A percentile compares a stretch with the other conserved stretches of the same genome.
These are phyloP conservation scores for Gymnoscelis rufifasciata DNA, from an alignment of 2,888 invertebrate genomes.

Conservation along the genomic window DNA sequence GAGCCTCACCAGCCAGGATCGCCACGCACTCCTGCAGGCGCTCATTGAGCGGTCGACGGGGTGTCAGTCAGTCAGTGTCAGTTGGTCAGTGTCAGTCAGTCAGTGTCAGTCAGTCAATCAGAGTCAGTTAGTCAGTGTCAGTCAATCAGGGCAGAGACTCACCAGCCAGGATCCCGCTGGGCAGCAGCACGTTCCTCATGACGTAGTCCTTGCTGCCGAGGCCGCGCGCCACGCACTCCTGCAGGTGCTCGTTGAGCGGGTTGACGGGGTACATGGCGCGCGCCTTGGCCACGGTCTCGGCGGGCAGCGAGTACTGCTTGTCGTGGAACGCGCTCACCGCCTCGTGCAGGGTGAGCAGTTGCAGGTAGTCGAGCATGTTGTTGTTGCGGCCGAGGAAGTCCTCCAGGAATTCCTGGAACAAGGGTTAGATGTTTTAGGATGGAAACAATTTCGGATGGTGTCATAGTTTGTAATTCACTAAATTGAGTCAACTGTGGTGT, in stretches of 20 bases:
- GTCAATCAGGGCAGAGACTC: neutral
- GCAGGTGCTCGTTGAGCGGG: constrained; percentile 57
- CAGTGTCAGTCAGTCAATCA: too few species aligned
- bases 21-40: too few species aligned
- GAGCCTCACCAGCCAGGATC: too few species aligned
- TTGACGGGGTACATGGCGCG: constrained; percentile 48
- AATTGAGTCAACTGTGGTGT: too few species aligned
- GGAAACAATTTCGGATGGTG: too few species aligned
- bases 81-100: too few species aligned
- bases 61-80: too few species aligned
- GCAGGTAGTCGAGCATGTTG: constrained; percentile 66
- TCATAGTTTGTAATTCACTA: too few species aligned
- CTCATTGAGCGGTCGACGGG: too few species aligned
- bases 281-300: constrained; percentile 54
- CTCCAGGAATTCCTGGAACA: constrained; percentile 56
- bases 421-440: too few species aligned
- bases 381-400: constrained; percentile 52
- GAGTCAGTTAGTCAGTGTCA: too few species aligned
- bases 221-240: constrained; percentile 67
- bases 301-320: constrained; percentile 53
- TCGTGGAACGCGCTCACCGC: constrained; percentile 70
- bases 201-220: constrained; percentile 80
- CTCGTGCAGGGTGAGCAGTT: constrained; percentile 77
- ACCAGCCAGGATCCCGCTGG: constrained; percentile 77
- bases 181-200: constrained; percentile 71